Evolutionary conservation across 2,888 invertebrate genomes (phyloP).

Genomic region (Belgica antarctica): DNA sequence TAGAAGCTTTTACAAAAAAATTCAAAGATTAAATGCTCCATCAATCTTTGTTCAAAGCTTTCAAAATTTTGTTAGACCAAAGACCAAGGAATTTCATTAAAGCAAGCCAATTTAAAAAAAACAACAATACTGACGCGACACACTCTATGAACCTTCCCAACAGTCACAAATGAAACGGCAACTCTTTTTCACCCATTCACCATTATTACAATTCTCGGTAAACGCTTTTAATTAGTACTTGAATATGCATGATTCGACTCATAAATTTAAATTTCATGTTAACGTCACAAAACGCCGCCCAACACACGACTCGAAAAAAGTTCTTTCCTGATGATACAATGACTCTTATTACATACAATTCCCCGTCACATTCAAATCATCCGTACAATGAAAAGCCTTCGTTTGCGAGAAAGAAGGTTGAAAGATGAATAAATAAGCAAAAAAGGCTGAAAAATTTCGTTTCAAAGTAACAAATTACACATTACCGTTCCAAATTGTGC

Average conservation of each 20-base stretch:
- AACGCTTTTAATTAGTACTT: slow-evolving; percentile 14
- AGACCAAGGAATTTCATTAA: too few species aligned
- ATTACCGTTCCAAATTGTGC: slow-evolving; percentile 67
- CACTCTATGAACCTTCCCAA: too few species aligned
- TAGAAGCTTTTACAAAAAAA: too few species aligned
- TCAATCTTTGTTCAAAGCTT: too few species aligned
- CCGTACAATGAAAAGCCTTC: slow-evolving; percentile 19
- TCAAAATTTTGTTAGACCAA: too few species aligned
- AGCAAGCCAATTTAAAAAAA: too few species aligned
- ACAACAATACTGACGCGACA: too few species aligned
- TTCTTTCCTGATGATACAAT: neutral
- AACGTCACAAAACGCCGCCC: neutral
- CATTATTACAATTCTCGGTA: neutral
- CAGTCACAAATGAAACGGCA: too few species aligned
- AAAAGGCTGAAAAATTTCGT: neutral
- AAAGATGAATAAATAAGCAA: slow-evolving; percentile 1
- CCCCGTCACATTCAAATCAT: slow-evolving; percentile 19
- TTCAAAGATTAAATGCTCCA: too few species aligned
- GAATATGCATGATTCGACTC: slow-evolving; percentile 5
- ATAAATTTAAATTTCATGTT: slow-evolving; percentile 16
- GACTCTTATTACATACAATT: slow-evolving; percentile 26
- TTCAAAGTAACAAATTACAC: neutral
- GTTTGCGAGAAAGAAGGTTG: neutral
- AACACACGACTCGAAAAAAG: neutral
- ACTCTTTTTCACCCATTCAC: neutral